Conservation (phyloP, 2,888 invertebrate genomes). For the Meandrusa payeni region DNA sequence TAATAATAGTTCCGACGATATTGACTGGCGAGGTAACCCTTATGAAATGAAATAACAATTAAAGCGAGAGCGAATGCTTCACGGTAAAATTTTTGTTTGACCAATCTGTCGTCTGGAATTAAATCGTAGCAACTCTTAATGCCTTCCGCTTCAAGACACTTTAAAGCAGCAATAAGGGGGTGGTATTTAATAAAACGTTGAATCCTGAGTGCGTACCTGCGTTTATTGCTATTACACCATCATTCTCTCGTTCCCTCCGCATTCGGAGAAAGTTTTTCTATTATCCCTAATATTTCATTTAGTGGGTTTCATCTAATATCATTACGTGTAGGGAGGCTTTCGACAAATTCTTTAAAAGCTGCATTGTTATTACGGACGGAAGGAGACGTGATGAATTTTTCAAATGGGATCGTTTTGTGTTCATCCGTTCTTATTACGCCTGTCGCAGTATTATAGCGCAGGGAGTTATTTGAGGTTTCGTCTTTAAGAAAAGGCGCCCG, state of each 20-base stretch:
- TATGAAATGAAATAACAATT: too few relatives aligned
- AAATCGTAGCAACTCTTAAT: slow-evolving; percentile 31
- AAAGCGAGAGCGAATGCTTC: too few relatives aligned
- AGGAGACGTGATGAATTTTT: slow-evolving; percentile 25
- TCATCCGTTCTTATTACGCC: slow-evolving; percentile 22
- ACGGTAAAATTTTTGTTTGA: slow-evolving; percentile 19
- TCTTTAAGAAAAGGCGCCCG: not conserved
- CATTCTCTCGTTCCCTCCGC: slow-evolving; percentile 32
- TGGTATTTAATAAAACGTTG: slow-evolving; percentile 43
- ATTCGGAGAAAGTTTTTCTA: slow-evolving; percentile 46
- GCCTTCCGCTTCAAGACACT: slow-evolving; percentile 29
- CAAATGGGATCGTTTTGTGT: slow-evolving; percentile 22
- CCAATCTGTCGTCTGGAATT: slow-evolving; percentile 27
- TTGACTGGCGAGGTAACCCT: too few relatives aligned
- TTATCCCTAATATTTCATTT: slow-evolving; percentile 57
- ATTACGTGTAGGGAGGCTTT: slow-evolving; percentile 34
- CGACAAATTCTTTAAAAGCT: slow-evolving; percentile 33
- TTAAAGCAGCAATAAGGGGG: slow-evolving; percentile 31
- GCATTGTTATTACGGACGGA: slow-evolving; percentile 29
- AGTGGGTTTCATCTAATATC: slow-evolving; percentile 46
- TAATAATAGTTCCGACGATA: too few relatives aligned
- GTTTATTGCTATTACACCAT: slow-evolving; percentile 40
- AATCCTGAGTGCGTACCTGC: slow-evolving; percentile 35
- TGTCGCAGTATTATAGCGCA: slow-evolving; percentile 8
- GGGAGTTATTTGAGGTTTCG: slow-evolving; percentile 16